phyloP scores from a whole-genome alignment of 2,888 invertebrate species.

The Antitype chi region DNA sequence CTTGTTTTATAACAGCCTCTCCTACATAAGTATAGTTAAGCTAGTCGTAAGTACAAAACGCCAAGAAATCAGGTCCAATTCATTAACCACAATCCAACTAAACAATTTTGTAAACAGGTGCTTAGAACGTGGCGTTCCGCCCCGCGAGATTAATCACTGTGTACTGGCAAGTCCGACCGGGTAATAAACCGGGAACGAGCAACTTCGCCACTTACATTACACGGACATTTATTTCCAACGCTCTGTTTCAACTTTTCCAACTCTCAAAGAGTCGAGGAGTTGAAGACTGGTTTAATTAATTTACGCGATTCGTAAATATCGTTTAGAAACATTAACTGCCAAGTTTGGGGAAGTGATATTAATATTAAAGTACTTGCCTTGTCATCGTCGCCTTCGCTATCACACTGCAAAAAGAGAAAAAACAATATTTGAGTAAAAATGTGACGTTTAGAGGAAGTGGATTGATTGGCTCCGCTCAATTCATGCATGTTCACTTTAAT shows the following conservation, averaged over 20 bases:
- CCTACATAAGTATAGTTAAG: background rate
- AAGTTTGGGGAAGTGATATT: slow-evolving; percentile 66
- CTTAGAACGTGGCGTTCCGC: slow-evolving; percentile 67
- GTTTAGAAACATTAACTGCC: slow-evolving; percentile 71
- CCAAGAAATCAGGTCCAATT: slow-evolving; percentile 64
- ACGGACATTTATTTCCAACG: slow-evolving; percentile 88
- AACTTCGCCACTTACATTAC: slow-evolving; percentile 89
- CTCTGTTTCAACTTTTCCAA: slow-evolving; percentile 85
- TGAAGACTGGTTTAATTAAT: slow-evolving; percentile 84
- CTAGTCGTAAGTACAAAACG: slow-evolving; percentile 15
- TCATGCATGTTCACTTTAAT: slow-evolving; percentile 50
- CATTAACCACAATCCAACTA: slow-evolving; percentile 69
- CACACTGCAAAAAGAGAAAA: slow-evolving; percentile 94
- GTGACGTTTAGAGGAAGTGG: slow-evolving; percentile 17
- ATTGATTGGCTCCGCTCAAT: slow-evolving; percentile 23
- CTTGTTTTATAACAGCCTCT: slow-evolving; percentile 1
- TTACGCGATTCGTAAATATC: slow-evolving; percentile 81
- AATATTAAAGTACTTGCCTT: slow-evolving; percentile 92
- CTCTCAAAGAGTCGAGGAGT: slow-evolving; percentile 78
- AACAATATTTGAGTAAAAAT: slow-evolving; percentile 66
- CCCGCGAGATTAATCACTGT: slow-evolving; percentile 84
- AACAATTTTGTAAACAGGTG: slow-evolving; percentile 74
- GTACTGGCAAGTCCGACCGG: slow-evolving; percentile 77
- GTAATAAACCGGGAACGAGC: slow-evolving; percentile 86
- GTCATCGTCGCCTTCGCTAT: slow-evolving; percentile 98